Percentiles rank a stretch among this genome's conserved stretches.
These are phyloP conservation scores for Chymomyza caudatula DNA, from an alignment of 2,888 invertebrate species.

Conservation along the genomic window DNA sequence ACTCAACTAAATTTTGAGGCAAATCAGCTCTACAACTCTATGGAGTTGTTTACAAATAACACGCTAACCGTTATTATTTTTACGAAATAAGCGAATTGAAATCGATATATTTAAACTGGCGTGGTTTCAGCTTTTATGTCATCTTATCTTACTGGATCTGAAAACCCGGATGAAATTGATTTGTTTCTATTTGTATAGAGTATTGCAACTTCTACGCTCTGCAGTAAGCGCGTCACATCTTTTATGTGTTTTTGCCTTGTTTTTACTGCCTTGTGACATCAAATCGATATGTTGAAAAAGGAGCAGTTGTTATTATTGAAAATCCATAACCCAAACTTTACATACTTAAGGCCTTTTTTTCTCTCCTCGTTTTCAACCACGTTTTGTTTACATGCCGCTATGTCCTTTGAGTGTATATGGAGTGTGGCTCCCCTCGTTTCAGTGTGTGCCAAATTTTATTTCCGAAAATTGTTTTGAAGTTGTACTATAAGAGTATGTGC, in stretches of 20 bases:
- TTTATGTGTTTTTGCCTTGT: background rate
- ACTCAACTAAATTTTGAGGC: too few relatives aligned
- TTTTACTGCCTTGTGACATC: background rate
- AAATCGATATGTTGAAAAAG: slow-evolving; percentile 6
- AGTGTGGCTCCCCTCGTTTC: background rate
- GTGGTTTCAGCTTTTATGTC: too few relatives aligned
- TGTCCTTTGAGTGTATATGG: background rate
- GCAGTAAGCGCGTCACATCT: background rate
- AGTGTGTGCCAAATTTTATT: slow-evolving; percentile 10
- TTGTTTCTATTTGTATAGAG: too few relatives aligned
- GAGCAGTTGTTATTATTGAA: slow-evolving; percentile 11
- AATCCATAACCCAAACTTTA: slow-evolving; percentile 17
- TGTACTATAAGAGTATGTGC: slow-evolving; percentile 1
- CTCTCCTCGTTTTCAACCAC: background rate
- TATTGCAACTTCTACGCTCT: background rate
- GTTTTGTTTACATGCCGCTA: background rate
- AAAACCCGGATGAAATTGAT: too few relatives aligned
- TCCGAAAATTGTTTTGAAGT: slow-evolving; percentile 14
- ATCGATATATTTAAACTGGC: too few relatives aligned
- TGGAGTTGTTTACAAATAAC: too few relatives aligned
- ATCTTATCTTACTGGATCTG: too few relatives aligned
- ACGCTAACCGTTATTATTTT: too few relatives aligned
- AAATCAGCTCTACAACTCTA: too few relatives aligned
- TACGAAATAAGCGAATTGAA: too few relatives aligned
- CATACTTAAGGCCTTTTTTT: slow-evolving; percentile 1